phyloP scores from a whole-genome alignment of 2,113 vertebrate genomes.

The Chaetodon trifascialis region DNA sequence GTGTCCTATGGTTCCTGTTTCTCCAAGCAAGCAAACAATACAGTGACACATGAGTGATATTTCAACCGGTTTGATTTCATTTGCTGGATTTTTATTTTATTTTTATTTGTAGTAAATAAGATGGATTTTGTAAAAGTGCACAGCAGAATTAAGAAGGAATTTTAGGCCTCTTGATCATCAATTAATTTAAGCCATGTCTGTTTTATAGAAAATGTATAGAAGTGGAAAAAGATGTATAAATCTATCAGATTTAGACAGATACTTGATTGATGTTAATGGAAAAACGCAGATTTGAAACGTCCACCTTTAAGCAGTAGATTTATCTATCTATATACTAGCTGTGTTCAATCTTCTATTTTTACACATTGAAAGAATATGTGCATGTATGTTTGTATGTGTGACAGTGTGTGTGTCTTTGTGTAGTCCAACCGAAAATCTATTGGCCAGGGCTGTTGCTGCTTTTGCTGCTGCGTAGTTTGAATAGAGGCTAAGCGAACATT shows the following conservation, averaged over 20 bases:
- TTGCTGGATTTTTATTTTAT: conserved; percentile 19
- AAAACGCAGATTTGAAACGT: conserved; percentile 75
- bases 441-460: conserved; percentile 51
- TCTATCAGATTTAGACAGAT: conserved; percentile 71
- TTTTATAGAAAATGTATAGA: conserved; percentile 83
- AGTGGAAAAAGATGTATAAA: conserved; percentile 74
- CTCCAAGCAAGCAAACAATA: conserved; percentile 44
- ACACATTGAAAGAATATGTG: conserved; percentile 74
- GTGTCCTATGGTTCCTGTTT: conserved; percentile 56
- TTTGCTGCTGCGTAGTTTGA: conserved; percentile 73
- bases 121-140: conserved; percentile 69
- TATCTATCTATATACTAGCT: conserved; percentile 67
- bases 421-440: conserved; percentile 64
- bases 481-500: conserved; percentile 58
- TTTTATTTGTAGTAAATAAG: conserved; percentile 43
- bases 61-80: conserved; percentile 55
- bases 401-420: conserved; percentile 68
- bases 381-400: conserved; percentile 75
- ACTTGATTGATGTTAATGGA: conserved; percentile 73
- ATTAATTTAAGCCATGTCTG: conserved; percentile 83
- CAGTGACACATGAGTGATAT: conserved; percentile 46
- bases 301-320: conserved; percentile 75
- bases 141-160: conserved; percentile 65
- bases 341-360: conserved; percentile 82
- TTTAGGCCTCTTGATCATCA: conserved; percentile 76